Base-by-base conservation (phyloP, 2,888 invertebrate species). In the Melikaiella ostensackeni region DNA sequence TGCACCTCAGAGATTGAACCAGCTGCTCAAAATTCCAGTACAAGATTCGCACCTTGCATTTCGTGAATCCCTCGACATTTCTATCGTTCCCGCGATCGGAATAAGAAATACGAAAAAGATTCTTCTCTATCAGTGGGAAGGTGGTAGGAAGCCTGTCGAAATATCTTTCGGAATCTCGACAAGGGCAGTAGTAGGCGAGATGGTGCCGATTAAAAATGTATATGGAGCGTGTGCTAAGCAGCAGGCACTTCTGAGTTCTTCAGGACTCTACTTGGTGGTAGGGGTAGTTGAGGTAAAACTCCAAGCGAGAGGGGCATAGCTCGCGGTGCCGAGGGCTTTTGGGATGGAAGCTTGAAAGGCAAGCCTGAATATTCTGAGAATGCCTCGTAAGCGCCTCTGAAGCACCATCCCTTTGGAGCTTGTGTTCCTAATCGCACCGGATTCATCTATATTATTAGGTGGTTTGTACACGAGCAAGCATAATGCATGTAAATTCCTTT, bases 341-440 rank as follows among this genome's bases (percentile, higher is more conserved):
- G 77, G 78, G 42, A 57, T 75, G 61, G 75, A 50, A 78, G 77
- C 78, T 75, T 80, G 78, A 80, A 80, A 81, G 79, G 81, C 77
- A 75, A 78, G 78, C 80, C 81, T 83, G 84, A 86, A 86, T 86
- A 86, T 85, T 85, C 83, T 79, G 80, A 83, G 85, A 87, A 87
- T 84, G 88, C 88, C 82, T 85, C 85, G 88, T 88, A 89, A 89
- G 89, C 88, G 86, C 84, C 86, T 88, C 88, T 89, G 83, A 86
- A 89, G 88, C 80, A 85, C 84, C 86, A 83, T 84, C 85, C 83
- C 84, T 86, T 82, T 80, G 80, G 83, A 85, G 86, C 86, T 85
- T 85, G 85, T 86, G 85, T 87, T 87, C 86, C 86, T 88, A 88
- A 88, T 88, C 88, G 87, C 85, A 84, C 84, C 80, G 82, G 77